Conservation (phyloP, 2,113 vertebrate species). For the Charadrius vociferus region DNA sequence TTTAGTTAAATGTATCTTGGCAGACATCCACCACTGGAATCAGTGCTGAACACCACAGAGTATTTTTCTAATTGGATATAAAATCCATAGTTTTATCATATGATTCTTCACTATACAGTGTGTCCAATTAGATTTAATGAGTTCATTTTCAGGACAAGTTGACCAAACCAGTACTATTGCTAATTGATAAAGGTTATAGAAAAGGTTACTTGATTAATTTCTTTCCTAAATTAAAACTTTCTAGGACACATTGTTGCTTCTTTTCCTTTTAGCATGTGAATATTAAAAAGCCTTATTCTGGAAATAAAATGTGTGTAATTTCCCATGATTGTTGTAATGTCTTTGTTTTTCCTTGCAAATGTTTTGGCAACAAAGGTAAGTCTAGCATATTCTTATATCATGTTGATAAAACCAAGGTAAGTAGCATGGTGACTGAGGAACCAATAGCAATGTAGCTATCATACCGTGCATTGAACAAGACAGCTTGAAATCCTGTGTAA, state of each 20-base stretch:
- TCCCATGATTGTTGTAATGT: not conserved
- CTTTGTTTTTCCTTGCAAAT: not conserved
- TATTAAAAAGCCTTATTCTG: not conserved
- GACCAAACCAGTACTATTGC: not conserved
- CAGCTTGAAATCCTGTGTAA: not conserved
- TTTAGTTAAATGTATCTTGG: slow-evolving; percentile 53
- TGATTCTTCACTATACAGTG: not conserved
- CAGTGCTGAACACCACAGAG: not conserved
- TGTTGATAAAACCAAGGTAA: not conserved
- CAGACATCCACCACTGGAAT: slow-evolving; percentile 30
- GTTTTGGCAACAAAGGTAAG: not conserved
- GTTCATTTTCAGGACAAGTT: slow-evolving; percentile 25
- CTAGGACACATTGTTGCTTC: not conserved
- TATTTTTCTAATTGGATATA: slow-evolving; percentile 43
- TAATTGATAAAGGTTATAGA: not conserved
- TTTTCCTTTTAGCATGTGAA: not conserved
- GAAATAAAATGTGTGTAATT: not conserved
- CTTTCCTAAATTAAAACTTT: not conserved
- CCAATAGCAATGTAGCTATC: not conserved
- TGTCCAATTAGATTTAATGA: slow-evolving; percentile 21
- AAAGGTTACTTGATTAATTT: not conserved
- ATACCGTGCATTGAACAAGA: not conserved
- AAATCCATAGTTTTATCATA: not conserved
- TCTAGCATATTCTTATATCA: not conserved
- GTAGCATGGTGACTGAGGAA: not conserved